Conservation (phyloP, 2,888 invertebrate genomes). For the Microlaimidae sp. region DNA sequence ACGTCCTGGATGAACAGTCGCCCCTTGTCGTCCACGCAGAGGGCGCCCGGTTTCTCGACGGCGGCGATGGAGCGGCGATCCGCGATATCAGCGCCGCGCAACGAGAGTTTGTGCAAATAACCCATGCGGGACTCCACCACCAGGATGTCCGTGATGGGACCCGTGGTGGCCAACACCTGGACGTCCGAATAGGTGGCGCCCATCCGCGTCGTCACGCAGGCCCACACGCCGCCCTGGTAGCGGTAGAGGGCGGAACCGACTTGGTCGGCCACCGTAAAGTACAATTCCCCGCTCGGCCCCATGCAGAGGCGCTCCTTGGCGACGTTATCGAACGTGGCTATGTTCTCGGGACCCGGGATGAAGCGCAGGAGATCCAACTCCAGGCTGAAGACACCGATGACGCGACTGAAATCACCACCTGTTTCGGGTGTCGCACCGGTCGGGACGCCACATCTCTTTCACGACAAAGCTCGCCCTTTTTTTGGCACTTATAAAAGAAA, state of each 20-base stretch:
- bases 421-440: too few relatives aligned
- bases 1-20: slow-evolving; percentile 13
- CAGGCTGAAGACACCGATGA: background rate
- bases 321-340: slow-evolving; percentile 2
- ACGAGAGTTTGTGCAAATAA: slow-evolving; percentile 11
- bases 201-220: background rate
- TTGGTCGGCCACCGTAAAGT: slow-evolving; percentile 10
- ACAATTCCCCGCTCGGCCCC: slow-evolving; percentile 6
- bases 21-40: slow-evolving; percentile 11
- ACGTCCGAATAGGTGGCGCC: slow-evolving; percentile 6
- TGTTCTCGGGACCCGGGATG: slow-evolving; percentile 5
- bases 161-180: background rate
- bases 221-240: background rate
- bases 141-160: slow-evolving; percentile 11
- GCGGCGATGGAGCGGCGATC: slow-evolving; percentile 6
- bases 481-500: too few relatives aligned
- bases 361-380: slow-evolving; percentile 1
- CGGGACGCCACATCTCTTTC: too few relatives aligned
- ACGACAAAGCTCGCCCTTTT: too few relatives aligned
- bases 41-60: slow-evolving; percentile 11
- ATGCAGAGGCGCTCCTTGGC: slow-evolving; percentile 12
- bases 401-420: background rate
- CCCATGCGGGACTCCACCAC: slow-evolving; percentile 14
- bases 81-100: slow-evolving; percentile 9
- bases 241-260: slow-evolving; percentile 10